A percentile compares a stretch with the other conserved stretches of the same genome.
Conservation (phyloP, 2,797 vertebrate species). For the Gila robusta region DNA sequence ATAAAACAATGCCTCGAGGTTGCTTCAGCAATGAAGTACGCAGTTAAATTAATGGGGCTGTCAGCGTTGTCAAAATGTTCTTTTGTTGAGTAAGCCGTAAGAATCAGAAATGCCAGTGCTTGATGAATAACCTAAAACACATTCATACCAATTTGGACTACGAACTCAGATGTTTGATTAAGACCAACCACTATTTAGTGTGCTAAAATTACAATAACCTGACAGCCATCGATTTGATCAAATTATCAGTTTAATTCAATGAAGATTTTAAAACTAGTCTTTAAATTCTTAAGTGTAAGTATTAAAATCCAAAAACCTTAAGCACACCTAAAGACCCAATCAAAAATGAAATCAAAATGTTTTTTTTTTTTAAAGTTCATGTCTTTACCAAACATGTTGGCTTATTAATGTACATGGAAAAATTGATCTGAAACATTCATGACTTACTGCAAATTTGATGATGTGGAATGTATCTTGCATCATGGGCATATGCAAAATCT, state of each 20-base stretch:
- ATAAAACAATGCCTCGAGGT: not conserved
- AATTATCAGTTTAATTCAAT: not conserved
- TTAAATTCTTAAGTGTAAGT: not conserved
- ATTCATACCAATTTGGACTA: not conserved
- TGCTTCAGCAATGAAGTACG: not conserved
- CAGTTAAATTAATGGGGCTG: slow-evolving; percentile 14
- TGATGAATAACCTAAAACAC: not conserved
- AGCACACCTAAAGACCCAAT: not conserved
- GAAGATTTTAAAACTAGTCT: not conserved
- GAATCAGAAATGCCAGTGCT: not conserved
- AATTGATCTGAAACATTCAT: not conserved
- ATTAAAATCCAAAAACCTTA: not conserved
- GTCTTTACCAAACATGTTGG: too few relatives aligned
- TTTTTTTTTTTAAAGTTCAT: not conserved
- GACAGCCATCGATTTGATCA: not conserved
- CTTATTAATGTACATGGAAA: not conserved
- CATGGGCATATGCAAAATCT: not conserved
- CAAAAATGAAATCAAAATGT: not conserved
- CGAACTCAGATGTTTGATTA: not conserved
- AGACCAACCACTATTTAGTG: not conserved
- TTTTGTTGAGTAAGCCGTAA: not conserved
- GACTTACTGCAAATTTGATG: not conserved
- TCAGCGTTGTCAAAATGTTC: not conserved
- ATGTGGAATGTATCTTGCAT: not conserved
- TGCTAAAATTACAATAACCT: too few relatives aligned